Percentiles rank a stretch among this genome's conserved stretches.
These are phyloP conservation scores for Sebastes iracundus DNA, from an alignment of 2,797 vertebrate species.

Conservation along the genomic window DNA sequence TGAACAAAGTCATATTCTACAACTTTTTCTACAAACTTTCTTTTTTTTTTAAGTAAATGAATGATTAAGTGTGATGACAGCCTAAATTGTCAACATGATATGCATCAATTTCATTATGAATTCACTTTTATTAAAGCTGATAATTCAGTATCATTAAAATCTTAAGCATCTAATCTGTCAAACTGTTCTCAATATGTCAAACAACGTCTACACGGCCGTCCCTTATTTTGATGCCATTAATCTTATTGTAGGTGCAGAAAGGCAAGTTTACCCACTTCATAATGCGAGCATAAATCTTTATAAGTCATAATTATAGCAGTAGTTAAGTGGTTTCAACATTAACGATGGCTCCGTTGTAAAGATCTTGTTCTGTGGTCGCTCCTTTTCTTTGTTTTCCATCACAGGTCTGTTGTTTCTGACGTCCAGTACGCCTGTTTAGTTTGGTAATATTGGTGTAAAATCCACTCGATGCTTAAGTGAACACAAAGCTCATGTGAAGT, in stretches of 20 bases:
- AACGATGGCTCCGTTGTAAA: not conserved
- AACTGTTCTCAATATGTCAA: constrained; percentile 36
- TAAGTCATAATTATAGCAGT: not conserved
- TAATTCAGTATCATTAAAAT: constrained; percentile 15
- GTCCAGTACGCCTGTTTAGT: not conserved
- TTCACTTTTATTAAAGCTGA: not conserved
- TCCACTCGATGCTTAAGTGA: not conserved
- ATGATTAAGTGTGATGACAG: not conserved
- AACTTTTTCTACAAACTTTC: not conserved
- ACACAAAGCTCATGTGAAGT: not conserved
- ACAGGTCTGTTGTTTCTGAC: not conserved
- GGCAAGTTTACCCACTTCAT: not conserved
- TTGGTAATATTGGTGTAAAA: not conserved
- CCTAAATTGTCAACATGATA: not conserved
- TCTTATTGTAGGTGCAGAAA: not conserved
- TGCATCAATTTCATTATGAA: not conserved
- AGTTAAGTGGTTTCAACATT: not conserved
- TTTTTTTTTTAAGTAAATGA: not conserved
- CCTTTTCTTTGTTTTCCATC: not conserved
- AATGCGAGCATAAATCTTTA: not conserved
- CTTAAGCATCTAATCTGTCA: constrained; percentile 26
- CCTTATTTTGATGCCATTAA: constrained; percentile 2
- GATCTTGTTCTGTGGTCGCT: not conserved
- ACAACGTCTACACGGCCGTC: not conserved
- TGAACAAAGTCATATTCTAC: constrained; percentile 3